Evolutionary conservation across 2,888 invertebrate genomes (phyloP).

Genomic region (Hemistola chrysoprasaria): DNA sequence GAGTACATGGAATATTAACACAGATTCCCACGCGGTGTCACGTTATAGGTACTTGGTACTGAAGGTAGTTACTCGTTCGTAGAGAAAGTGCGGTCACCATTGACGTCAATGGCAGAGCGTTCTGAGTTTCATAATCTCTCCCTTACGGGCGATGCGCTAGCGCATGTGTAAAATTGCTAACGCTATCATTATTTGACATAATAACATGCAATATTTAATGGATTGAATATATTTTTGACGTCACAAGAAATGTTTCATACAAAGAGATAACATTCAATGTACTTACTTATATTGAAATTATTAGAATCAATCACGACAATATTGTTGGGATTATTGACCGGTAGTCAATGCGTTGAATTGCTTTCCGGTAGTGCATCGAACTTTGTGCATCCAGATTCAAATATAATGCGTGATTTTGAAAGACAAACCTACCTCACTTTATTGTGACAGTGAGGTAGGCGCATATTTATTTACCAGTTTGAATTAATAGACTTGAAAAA

Average conservation of each 20-base stretch:
- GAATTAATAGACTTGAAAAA: conserved; percentile 6
- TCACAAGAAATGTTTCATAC: conserved; percentile 12
- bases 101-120: conserved; percentile 62
- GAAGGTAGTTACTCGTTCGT: conserved; percentile 30
- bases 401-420: conserved; percentile 24
- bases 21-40: conserved; percentile 41
- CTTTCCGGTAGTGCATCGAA: conserved; percentile 24
- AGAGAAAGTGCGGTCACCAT: conserved; percentile 65
- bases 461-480: conserved; percentile 3
- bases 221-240: conserved; percentile 7
- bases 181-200: conserved; percentile 32
- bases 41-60: conserved; percentile 21
- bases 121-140: conserved; percentile 48
- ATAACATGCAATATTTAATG: conserved; percentile 13
- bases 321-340: conserved; percentile 12
- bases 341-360: too few species aligned
- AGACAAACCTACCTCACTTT: conserved; percentile 23
- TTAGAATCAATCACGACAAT: too few species aligned
- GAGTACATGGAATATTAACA: conserved; percentile 9
- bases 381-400: conserved; percentile 25
- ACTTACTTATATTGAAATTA: too few species aligned
- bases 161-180: conserved; percentile 36
- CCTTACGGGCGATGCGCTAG: conserved; percentile 27
- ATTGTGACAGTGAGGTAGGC: conserved; percentile 15
- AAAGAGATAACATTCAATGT: too few species aligned